Evolutionary conservation across 2,113 vertebrate species (phyloP).

Genomic region (Sinocyclocheilus maitianheensis): DNA sequence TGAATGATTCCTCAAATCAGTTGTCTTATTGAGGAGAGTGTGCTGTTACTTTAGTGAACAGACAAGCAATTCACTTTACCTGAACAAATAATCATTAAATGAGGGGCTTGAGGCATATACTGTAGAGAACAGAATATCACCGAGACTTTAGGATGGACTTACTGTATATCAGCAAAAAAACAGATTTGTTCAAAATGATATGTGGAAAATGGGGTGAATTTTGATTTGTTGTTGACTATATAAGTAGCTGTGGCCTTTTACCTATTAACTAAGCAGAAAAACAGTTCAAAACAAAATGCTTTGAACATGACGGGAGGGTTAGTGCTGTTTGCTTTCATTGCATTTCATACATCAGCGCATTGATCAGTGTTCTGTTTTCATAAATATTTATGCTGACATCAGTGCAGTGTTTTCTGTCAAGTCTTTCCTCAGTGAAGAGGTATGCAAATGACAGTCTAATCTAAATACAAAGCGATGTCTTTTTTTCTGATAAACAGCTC

Average conservation of each 20-base stretch:
- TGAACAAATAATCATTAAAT: background rate
- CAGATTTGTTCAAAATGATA: background rate
- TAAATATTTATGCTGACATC: constrained; percentile 27
- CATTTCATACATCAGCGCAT: background rate
- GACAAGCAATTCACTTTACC: background rate
- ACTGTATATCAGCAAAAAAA: background rate
- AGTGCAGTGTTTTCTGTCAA: background rate
- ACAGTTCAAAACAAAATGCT: background rate
- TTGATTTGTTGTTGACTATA: background rate
- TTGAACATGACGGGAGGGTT: background rate
- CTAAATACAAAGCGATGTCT: constrained; percentile 27
- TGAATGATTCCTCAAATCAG: background rate
- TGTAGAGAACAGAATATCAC: background rate
- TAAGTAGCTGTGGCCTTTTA: background rate
- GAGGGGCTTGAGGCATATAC: background rate
- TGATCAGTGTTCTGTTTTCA: constrained; percentile 14
- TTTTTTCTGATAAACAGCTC: constrained; percentile 20
- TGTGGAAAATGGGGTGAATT: background rate
- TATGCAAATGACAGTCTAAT: constrained; percentile 20
- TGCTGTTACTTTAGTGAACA: background rate
- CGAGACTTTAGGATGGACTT: background rate
- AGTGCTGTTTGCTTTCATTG: background rate
- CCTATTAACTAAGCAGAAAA: background rate
- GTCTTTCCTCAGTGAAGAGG: background rate
- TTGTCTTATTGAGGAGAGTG: background rate